Conservation (phyloP, 1,140 invertebrate species). For the Tigriopus japonicus region DNA sequence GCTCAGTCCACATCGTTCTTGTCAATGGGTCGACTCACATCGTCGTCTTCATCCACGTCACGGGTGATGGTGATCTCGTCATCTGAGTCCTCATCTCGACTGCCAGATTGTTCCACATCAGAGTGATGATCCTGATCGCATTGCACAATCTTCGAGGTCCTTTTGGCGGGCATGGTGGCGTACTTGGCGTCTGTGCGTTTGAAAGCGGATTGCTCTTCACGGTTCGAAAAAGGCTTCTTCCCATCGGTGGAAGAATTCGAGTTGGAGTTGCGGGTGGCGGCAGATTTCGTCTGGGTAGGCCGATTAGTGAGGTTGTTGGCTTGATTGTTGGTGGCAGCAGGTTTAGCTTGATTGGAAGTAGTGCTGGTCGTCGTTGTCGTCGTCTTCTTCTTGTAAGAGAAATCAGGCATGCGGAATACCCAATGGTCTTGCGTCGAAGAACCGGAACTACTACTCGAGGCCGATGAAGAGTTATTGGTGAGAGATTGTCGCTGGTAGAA, state of each 20-base stretch:
- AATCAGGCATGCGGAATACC: conserved; percentile 14
- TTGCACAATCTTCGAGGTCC: background rate
- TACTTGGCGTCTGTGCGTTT: conserved; percentile 6
- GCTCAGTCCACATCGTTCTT: conserved; percentile 5
- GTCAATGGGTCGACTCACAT: conserved; percentile 3
- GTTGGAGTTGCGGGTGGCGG: background rate
- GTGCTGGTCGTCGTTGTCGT: no score
- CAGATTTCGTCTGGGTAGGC: background rate
- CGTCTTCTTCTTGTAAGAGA: conserved; percentile 12
- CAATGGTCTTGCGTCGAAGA: background rate
- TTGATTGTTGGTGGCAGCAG: background rate
- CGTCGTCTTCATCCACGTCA: background rate
- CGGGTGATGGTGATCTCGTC: background rate
- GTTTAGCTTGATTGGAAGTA: background rate
- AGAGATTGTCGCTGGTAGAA: conserved; percentile 56
- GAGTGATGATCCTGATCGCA: background rate
- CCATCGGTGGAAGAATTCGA: no score
- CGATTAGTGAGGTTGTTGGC: background rate
- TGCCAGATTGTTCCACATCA: no score
- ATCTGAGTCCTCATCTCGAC: no score
- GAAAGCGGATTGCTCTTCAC: background rate
- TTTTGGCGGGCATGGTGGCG: conserved; percentile 10
- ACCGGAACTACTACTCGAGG: background rate
- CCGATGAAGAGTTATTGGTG: background rate
- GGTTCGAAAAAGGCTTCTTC: no score